phyloP scores from a whole-genome alignment of 2,797 vertebrate genomes.

The Accipiter minullus region DNA sequence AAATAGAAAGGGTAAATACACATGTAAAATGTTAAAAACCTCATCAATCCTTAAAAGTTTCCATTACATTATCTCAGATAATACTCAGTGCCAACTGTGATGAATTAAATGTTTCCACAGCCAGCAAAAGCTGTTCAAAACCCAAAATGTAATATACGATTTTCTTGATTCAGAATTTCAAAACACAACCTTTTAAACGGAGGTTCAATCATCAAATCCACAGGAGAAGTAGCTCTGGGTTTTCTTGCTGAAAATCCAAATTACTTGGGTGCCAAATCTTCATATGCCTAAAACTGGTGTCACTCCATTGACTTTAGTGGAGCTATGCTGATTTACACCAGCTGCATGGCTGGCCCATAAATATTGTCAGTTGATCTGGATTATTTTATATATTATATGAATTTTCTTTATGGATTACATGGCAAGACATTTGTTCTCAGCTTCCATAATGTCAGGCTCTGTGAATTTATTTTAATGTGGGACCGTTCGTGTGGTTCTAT shows the following conservation, averaged over 20 bases:
- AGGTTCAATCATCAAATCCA: conserved; percentile 64
- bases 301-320: neutral
- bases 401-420: conserved; percentile 59
- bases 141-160: conserved; percentile 15
- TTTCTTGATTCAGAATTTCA: conserved; percentile 55
- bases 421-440: conserved; percentile 57
- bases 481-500: neutral
- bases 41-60: conserved; percentile 53
- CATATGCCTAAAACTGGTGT: conserved; percentile 28
- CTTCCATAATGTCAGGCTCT: conserved; percentile 43
- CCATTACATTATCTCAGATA: conserved; percentile 64
- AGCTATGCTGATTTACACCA: conserved; percentile 60
- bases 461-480: conserved; percentile 36
- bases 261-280: conserved; percentile 52
- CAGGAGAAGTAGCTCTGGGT: conserved; percentile 64
- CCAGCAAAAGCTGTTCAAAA: conserved; percentile 48
- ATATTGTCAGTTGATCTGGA: conserved; percentile 62
- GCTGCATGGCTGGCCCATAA: conserved; percentile 53
- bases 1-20: conserved; percentile 52
- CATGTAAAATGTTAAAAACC: conserved; percentile 60
- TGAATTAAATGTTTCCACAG: conserved; percentile 60
- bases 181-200: conserved; percentile 59
- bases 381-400: conserved; percentile 58
- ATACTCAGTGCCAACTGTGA: conserved; percentile 43
- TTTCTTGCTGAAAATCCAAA: conserved; percentile 59